phyloP scores from a whole-genome alignment of 2,113 vertebrate species.

The Ameiurus melas region DNA sequence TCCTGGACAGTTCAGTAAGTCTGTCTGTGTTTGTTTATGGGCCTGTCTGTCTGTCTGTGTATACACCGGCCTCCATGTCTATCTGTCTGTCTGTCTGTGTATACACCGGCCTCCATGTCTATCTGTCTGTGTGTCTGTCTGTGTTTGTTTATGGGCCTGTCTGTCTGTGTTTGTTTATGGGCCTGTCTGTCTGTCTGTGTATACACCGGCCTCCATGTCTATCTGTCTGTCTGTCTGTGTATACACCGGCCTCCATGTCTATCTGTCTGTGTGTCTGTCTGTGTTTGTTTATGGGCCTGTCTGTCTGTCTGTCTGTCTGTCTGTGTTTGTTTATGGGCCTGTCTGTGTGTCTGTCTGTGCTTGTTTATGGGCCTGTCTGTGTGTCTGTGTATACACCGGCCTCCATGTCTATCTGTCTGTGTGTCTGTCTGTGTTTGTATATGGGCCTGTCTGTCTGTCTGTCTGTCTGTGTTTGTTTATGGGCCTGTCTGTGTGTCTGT shows the following conservation, averaged over 20 bases:
- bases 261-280: background rate
- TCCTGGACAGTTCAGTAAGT: conserved; percentile 90
- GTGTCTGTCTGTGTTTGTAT: too few relatives aligned
- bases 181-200: background rate
- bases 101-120: background rate
- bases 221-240: background rate
- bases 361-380: too few relatives aligned
- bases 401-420: background rate
- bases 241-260: background rate
- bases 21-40: too few relatives aligned
- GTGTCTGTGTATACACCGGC: background rate
- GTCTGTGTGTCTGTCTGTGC: too few relatives aligned
- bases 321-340: too few relatives aligned
- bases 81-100: background rate
- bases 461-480: too few relatives aligned
- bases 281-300: too few relatives aligned
- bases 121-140: background rate
- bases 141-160: too few relatives aligned
- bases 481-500: too few relatives aligned
- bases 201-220: too few relatives aligned
- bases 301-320: background rate
- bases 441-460: background rate
- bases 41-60: background rate
- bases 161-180: background rate
- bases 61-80: background rate